Conservation (phyloP, 2,797 vertebrate genomes). For the Catostomus latipinnis region DNA sequence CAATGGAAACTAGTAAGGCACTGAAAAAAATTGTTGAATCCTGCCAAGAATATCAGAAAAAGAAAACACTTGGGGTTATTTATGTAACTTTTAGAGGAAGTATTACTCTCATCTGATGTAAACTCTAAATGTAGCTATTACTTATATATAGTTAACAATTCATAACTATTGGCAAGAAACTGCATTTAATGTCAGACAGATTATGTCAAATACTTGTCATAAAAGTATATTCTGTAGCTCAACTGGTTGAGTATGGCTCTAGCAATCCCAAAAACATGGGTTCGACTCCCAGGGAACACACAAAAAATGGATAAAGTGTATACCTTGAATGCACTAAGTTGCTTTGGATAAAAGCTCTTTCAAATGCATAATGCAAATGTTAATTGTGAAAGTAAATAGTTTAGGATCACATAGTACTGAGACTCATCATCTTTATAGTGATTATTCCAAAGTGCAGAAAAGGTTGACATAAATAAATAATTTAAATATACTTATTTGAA, state of each 20-base stretch:
- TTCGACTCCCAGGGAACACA: no score
- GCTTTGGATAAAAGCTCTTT: no score
- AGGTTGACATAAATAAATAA: no score
- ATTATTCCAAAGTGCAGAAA: no score
- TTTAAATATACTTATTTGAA: no score
- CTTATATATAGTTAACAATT: slow-evolving; percentile 37
- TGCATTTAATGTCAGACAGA: neutral
- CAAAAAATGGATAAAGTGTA: no score
- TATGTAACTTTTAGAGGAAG: neutral
- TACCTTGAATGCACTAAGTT: neutral
- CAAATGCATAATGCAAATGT: no score
- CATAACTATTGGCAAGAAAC: slow-evolving; percentile 8
- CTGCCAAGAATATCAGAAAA: slow-evolving; percentile 6
- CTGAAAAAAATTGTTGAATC: neutral
- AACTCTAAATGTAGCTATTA: slow-evolving; percentile 8
- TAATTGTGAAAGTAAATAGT: no score
- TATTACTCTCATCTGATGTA: neutral
- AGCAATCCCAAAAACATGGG: no score
- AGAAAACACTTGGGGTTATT: slow-evolving; percentile 6
- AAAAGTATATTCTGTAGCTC: neutral
- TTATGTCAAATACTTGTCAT: slow-evolving; percentile 5
- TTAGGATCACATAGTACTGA: no score
- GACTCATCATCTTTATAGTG: no score
- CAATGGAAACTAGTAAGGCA: neutral
- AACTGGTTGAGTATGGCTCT: no score